A percentile compares a stretch with the other conserved stretches of the same genome.
Conservation (phyloP, 2,113 vertebrate species). For the Sphyrna mokarran region DNA sequence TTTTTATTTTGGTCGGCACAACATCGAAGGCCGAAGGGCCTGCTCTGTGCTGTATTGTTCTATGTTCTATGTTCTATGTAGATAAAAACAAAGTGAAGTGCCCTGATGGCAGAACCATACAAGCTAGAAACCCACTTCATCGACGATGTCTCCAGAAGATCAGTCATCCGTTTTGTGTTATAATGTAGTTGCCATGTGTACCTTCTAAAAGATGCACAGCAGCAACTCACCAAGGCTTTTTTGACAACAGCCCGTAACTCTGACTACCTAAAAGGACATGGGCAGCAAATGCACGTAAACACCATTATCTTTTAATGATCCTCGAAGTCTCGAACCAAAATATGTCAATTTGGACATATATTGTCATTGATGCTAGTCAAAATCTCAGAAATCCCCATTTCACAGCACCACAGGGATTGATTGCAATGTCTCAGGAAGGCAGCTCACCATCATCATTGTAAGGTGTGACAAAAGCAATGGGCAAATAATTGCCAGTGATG, state of each 20-base stretch:
- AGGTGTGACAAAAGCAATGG: background rate
- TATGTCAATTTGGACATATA: background rate
- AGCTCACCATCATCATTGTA: background rate
- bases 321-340: background rate
- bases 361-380: background rate
- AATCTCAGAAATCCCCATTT: background rate
- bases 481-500: background rate
- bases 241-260: background rate
- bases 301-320: background rate
- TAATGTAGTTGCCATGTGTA: background rate
- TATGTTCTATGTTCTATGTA: too few relatives aligned
- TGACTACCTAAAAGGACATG: background rate
- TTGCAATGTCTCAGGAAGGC: background rate
- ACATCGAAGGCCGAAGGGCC: too few relatives aligned
- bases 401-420: background rate
- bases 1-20: too few relatives aligned
- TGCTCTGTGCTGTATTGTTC: too few relatives aligned
- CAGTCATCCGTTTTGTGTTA: background rate
- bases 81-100: background rate
- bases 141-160: background rate
- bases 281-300: background rate
- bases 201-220: background rate
- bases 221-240: background rate
- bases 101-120: background rate
- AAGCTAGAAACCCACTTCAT: background rate